Conservation (phyloP, 1,140 invertebrate genomes). For the Bombus picipes region DNA sequence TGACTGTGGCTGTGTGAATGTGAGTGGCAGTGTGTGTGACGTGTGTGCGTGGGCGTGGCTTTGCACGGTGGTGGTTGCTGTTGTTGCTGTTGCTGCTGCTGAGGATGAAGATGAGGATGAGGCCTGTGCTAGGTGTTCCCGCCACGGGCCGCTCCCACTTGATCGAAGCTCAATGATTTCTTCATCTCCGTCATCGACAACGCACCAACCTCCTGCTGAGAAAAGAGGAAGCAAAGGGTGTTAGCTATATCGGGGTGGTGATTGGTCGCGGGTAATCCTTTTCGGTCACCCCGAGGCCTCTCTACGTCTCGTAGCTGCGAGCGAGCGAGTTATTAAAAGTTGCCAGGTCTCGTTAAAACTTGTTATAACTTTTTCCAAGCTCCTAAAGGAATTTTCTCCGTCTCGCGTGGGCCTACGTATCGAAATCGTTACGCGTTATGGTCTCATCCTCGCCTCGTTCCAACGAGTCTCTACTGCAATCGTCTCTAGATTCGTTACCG, state of each 20-base stretch:
- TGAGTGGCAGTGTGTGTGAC: slow-evolving; percentile 81
- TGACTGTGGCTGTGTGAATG: slow-evolving; percentile 81
- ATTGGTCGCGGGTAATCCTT: background rate
- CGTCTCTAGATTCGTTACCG: background rate
- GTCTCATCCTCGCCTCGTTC: background rate
- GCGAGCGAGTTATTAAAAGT: slow-evolving; percentile 59
- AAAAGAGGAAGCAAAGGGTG: slow-evolving; percentile 49
- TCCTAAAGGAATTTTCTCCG: slow-evolving; percentile 29
- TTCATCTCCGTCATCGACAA: slow-evolving; percentile 85
- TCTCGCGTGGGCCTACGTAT: background rate
- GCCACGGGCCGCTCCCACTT: slow-evolving; percentile 77
- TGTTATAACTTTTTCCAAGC: slow-evolving; percentile 27
- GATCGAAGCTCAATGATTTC: slow-evolving; percentile 85
- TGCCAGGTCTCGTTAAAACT: slow-evolving; percentile 59
- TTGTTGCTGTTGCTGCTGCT: slow-evolving; percentile 67
- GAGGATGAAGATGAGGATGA: slow-evolving; percentile 76
- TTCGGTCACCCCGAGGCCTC: background rate
- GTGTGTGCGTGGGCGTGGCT: slow-evolving; percentile 79
- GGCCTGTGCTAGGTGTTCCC: slow-evolving; percentile 82
- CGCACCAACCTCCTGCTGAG: slow-evolving; percentile 84
- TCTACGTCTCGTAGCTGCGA: background rate
- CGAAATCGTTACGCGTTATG: background rate
- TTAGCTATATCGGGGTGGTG: slow-evolving; percentile 63
- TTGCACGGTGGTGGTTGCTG: slow-evolving; percentile 73
- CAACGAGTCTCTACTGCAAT: background rate